Evolutionary conservation across 2,113 vertebrate genomes (phyloP).

Genomic region (Barbus barbus): DNA sequence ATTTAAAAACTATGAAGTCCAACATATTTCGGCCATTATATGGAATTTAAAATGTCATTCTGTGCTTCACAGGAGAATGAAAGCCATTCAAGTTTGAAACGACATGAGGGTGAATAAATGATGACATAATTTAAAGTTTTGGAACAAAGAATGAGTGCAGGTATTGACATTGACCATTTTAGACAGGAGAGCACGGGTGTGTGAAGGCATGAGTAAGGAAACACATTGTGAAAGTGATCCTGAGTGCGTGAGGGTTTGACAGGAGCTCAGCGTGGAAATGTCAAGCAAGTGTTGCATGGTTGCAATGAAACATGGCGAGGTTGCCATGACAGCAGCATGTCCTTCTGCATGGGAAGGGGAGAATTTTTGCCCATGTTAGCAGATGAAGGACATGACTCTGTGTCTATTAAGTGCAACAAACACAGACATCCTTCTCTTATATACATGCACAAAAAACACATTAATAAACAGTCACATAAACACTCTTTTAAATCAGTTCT

Average conservation of each 20-base stretch:
- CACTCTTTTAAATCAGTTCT: not conserved
- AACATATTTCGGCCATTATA: not conserved
- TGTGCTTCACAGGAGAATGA: not conserved
- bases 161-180: not conserved
- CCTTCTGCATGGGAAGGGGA: slow-evolving; percentile 4
- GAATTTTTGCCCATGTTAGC: not conserved
- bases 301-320: slow-evolving; percentile 17
- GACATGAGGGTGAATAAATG: not conserved
- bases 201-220: not conserved
- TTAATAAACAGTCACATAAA: not conserved
- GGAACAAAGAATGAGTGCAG: not conserved
- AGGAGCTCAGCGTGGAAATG: not conserved
- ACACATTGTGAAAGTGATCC: not conserved
- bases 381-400: slow-evolving; percentile 33
- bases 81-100: not conserved
- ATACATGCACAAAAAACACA: not conserved
- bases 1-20: not conserved
- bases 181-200: not conserved
- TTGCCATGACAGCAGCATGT: slow-evolving; percentile 42
- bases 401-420: not conserved
- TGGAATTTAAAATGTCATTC: not conserved
- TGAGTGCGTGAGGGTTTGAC: not conserved
- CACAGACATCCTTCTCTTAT: not conserved
- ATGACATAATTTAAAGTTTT: not conserved
- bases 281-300: slow-evolving; percentile 30